A percentile compares a stretch with the other conserved stretches of the same genome.
Conservation (phyloP, 1,140 invertebrate species). For the Heliconius nattereri region DNA sequence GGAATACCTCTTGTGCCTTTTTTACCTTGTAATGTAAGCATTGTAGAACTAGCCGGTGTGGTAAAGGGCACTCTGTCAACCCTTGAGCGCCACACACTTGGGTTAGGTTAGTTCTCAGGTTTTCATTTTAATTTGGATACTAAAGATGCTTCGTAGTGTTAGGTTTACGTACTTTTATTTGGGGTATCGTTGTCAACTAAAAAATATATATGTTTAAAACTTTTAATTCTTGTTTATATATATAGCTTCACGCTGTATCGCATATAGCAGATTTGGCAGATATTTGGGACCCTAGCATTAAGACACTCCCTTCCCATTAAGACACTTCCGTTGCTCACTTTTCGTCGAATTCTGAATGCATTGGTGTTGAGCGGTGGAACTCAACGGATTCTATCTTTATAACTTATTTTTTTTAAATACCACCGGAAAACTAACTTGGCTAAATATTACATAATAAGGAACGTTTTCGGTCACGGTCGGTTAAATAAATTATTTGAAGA, state of each 20-base stretch:
- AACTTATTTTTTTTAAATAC: neutral
- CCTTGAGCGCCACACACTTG: slow-evolving; percentile 15
- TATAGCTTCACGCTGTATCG: too few relatives aligned
- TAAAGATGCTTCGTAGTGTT: neutral
- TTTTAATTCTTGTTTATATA: too few relatives aligned
- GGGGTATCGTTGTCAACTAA: too few relatives aligned
- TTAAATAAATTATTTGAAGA: slow-evolving; percentile 5
- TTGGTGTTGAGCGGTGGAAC: too few relatives aligned
- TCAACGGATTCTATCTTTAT: neutral
- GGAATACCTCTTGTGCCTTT: neutral
- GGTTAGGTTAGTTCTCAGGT: slow-evolving; percentile 22
- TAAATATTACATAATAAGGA: slow-evolving; percentile 11
- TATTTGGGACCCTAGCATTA: too few relatives aligned
- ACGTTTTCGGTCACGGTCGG: neutral
- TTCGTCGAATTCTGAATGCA: too few relatives aligned
- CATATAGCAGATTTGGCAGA: too few relatives aligned
- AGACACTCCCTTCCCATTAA: too few relatives aligned
- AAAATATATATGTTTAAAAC: too few relatives aligned
- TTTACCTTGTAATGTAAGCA: slow-evolving; percentile 22
- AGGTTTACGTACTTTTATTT: neutral
- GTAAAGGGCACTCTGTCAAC: slow-evolving; percentile 27
- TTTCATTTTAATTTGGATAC: slow-evolving; percentile 28
- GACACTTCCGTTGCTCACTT: too few relatives aligned
- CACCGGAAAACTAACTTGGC: neutral
- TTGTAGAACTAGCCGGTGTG: slow-evolving; percentile 16